phyloP scores from a whole-genome alignment of 2,888 invertebrate species.

The Proisotoma minuta region DNA sequence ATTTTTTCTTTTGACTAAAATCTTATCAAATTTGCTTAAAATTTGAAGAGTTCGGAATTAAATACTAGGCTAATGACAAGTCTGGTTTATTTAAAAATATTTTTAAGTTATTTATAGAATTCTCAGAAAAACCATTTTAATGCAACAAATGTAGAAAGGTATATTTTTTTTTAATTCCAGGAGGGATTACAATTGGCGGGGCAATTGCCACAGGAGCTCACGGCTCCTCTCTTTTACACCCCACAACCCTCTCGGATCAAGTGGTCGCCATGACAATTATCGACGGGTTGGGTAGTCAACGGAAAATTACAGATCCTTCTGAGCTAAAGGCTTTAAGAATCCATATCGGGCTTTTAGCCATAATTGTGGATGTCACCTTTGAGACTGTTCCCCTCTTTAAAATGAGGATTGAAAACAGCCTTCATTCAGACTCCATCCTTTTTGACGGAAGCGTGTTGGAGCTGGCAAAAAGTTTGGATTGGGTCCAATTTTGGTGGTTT shows the following conservation, averaged over 20 bases:
- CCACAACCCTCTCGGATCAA: conserved; percentile 30
- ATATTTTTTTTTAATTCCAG: background rate
- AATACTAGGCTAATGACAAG: no score
- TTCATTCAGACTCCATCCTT: conserved; percentile 13
- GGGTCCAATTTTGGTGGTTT: conserved; percentile 29
- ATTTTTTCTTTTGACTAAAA: no score
- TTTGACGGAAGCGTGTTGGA: conserved; percentile 4
- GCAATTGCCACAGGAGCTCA: conserved; percentile 31
- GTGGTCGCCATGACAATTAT: conserved; percentile 25
- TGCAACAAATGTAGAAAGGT: background rate
- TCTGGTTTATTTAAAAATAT: no score
- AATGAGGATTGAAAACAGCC: conserved; percentile 15
- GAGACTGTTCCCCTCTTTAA: conserved; percentile 20
- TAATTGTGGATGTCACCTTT: conserved; percentile 14
- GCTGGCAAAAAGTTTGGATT: conserved; percentile 10
- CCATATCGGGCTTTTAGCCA: conserved; percentile 28
- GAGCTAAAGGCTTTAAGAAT: conserved; percentile 25
- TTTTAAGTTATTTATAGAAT: background rate
- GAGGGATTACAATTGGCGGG: conserved; percentile 35
- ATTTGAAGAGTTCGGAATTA: background rate
- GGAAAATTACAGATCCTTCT: conserved; percentile 11
- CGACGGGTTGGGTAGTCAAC: conserved; percentile 24
- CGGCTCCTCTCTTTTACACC: conserved; percentile 27
- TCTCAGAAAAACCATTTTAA: background rate
- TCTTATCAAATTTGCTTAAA: background rate